phyloP scores from a whole-genome alignment of 2,113 vertebrate species.

The Paramisgurnus dabryanus region DNA sequence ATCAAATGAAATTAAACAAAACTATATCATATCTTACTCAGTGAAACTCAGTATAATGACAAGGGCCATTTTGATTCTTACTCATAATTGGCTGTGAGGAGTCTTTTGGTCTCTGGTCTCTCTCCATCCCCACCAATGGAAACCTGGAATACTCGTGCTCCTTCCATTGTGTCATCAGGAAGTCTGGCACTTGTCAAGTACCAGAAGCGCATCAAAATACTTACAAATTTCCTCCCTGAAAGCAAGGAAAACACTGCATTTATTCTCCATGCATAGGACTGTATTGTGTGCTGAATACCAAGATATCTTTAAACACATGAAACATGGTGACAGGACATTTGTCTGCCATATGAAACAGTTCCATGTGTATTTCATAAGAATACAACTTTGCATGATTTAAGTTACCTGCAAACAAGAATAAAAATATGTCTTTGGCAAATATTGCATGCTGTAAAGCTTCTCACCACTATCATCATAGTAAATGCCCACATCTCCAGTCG shows the following conservation, averaged over 20 bases:
- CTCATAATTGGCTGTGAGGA: conserved; percentile 92
- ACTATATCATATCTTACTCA: background rate
- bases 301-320: background rate
- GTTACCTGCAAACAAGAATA: background rate
- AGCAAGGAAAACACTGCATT: conserved; percentile 39
- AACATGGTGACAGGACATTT: background rate
- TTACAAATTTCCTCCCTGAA: conserved; percentile 91
- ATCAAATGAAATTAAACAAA: background rate
- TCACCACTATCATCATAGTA: conserved; percentile 89
- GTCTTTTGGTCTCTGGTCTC: conserved; percentile 76
- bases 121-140: conserved; percentile 73
- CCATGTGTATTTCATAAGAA: background rate
- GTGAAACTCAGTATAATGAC: background rate
- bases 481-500: conserved; percentile 85
- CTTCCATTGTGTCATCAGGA: conserved; percentile 77
- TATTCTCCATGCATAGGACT: background rate
- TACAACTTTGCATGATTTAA: background rate
- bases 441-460: conserved; percentile 31
- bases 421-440: background rate
- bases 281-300: background rate
- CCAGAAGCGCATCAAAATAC: conserved; percentile 95
- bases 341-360: background rate
- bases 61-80: conserved; percentile 65
- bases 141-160: conserved; percentile 80
- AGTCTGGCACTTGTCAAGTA: conserved; percentile 85